Conservation (phyloP, 2,113 vertebrate species). For the Eupsittula cactorum region DNA sequence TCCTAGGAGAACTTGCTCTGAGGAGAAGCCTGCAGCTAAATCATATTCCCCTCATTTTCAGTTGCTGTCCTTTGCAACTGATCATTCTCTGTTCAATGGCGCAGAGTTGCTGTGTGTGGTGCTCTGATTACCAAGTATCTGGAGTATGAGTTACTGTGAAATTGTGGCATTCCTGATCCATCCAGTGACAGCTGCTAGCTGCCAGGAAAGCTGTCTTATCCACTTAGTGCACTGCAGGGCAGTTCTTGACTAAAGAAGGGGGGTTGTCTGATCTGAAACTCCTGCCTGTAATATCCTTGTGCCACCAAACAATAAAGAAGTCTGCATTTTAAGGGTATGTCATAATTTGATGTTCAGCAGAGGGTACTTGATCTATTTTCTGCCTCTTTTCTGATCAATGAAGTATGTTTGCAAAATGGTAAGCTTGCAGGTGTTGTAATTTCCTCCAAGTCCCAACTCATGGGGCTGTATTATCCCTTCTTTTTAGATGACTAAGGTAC, state of each 20-base stretch:
- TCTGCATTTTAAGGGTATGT: rapidly evolving
- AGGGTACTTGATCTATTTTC: neutral
- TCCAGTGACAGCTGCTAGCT: neutral
- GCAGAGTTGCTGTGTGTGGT: neutral
- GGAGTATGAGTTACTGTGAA: conserved; percentile 7
- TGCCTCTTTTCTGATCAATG: neutral
- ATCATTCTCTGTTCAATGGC: neutral
- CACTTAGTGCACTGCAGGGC: neutral
- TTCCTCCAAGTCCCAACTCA: neutral
- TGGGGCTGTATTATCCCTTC: neutral
- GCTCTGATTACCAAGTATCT: conserved; percentile 35
- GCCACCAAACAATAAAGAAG: neutral
- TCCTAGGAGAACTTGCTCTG: neutral
- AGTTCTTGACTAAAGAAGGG: neutral
- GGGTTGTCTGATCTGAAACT: neutral
- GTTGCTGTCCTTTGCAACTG: rapidly evolving
- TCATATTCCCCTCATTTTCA: neutral
- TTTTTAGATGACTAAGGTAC: neutral
- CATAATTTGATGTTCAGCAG: neutral
- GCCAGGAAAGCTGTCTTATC: neutral
- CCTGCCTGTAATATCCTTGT: rapidly evolving
- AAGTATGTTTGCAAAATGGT: neutral
- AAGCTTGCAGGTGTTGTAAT: neutral
- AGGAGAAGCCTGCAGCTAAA: neutral
- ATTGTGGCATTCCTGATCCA: neutral